Base-by-base conservation (phyloP, 1,140 invertebrate species). In the Nymphalis io region DNA sequence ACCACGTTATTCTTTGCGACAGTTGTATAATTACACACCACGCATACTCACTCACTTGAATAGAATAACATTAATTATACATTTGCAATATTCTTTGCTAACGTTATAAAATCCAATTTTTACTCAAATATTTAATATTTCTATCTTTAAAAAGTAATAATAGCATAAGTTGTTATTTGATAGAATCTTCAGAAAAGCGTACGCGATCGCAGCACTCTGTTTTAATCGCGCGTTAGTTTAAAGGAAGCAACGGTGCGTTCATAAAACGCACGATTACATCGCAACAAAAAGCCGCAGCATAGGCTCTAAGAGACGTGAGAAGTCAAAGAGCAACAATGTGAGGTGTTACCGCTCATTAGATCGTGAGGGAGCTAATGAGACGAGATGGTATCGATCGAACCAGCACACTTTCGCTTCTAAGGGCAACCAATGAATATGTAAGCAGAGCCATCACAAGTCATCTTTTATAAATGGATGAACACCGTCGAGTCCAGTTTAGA, bases 341-440 rank as follows among this genome's bases (percentile, higher is more conserved):
- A 82, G 74, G 80, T 83, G 83, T 85, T 74, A 70, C 55, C 62
- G 68, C 80, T 84, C 83, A 85, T 88, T 83, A 85, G 76, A 75
- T 76, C 75, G 84, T 82, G 84, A 81, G 73, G 81, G 61, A 70
- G 70, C 72, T 88, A 88, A 88, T 87, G 84, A 88, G 86, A 70
- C 73, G 64, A 69, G 82, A 88, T 84, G 68, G 63, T 81, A 88
- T 87, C 84, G 67, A 70, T 68, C 64, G 60, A 62, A 57, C 68
- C 70, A 55, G 68, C 69, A 66, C 79, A 85, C 86, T 87, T 88
- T 88, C 84, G 84, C 83, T 85, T 82, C 74, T 74, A 76, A 83
- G 81, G 80, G 80, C 78, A 77, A 64, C 59, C 75, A 80, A 67
- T 65, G 75, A 81, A 68, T 72, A 69, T 68, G 59, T 60, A 57